These are phyloP conservation scores for Enteromius anoplus DNA, from an alignment of 2,797 vertebrate species.

Conservation along the genomic window DNA sequence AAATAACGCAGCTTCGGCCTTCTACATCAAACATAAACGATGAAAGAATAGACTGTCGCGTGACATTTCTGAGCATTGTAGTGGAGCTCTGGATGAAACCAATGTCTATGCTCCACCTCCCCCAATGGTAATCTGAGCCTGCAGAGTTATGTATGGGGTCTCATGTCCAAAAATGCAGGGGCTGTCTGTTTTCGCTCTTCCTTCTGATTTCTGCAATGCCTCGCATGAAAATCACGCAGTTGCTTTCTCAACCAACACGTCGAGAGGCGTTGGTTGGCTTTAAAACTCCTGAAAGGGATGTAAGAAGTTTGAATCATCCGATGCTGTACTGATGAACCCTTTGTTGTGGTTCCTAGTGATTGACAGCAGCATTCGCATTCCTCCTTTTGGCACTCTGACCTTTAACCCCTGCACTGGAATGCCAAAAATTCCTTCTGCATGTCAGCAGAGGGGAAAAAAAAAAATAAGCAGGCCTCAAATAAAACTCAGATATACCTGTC, in stretches of 20 bases:
- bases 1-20: background rate
- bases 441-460: constrained; percentile 44
- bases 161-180: constrained; percentile 76
- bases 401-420: constrained; percentile 73
- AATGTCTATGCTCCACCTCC: constrained; percentile 72
- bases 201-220: constrained; percentile 55
- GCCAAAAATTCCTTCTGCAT: constrained; percentile 66
- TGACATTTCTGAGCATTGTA: constrained; percentile 63
- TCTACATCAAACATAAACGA: background rate
- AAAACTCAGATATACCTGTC: constrained; percentile 18
- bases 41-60: constrained; percentile 52
- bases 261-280: constrained; percentile 2
- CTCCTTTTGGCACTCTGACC: constrained; percentile 67
- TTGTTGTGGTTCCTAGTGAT: constrained; percentile 44
- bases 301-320: constrained; percentile 10
- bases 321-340: background rate
- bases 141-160: constrained; percentile 74
- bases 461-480: constrained; percentile 28
- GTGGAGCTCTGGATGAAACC: constrained; percentile 52
- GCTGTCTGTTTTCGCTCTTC: constrained; percentile 78
- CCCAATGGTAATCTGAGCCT: constrained; percentile 78
- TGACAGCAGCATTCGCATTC: constrained; percentile 65
- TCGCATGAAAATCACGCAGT: constrained; percentile 41
- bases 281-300: constrained; percentile 23
- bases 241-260: constrained; percentile 16